Base-by-base conservation (phyloP, 2,888 invertebrate species). In the Limnephilus rhombicus region DNA sequence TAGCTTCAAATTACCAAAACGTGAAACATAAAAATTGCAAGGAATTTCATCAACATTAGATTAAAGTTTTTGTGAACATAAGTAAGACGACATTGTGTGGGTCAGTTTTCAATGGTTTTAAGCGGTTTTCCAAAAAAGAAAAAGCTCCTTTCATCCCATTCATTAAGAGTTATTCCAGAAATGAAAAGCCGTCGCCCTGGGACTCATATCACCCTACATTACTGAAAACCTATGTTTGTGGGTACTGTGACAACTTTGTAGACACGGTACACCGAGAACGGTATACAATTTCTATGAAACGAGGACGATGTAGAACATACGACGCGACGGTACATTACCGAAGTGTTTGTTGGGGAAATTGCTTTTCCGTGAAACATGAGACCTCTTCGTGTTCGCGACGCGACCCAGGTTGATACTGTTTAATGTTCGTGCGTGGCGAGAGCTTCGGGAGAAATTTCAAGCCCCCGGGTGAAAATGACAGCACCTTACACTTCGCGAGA, bases 321-420 rank as follows among this genome's bases (percentile, higher is more conserved):
- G n/a, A n/a, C 24, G n/a, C 24, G n/a, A n/a, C 68, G 53, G 53
- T 53, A 53, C 18, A n/a, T 18, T 29, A 24, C 7, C 9, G 3
- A 11, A 11, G 41, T 80, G 80, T 81, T 89, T 89, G 89, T 68
- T 18, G 80, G 68, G 41, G 81, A 49, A 81, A 81, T 82, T 80
- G 49, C 81, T 90, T 90, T 81, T 31, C 82, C 31, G 82, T 45
- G 29, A 88, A 89, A 18, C 13, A 83, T 34, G 37, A 18, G 37
- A 83, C 37, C 15, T 34, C 37, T 34, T 34, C 18, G 37, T 31
- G 24, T 11, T 37, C 37, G 15, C 24, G 83, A 15, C 83, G 83
- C 12, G 82, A 31, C 11, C 11, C n/a, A 53, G 53, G 53, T 18
- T 53, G 53, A 53, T 18, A 18, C 1, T 53, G 4, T 53, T 53